phyloP scores from a whole-genome alignment of 2,888 invertebrate species.

The Acholoe squamosa region DNA sequence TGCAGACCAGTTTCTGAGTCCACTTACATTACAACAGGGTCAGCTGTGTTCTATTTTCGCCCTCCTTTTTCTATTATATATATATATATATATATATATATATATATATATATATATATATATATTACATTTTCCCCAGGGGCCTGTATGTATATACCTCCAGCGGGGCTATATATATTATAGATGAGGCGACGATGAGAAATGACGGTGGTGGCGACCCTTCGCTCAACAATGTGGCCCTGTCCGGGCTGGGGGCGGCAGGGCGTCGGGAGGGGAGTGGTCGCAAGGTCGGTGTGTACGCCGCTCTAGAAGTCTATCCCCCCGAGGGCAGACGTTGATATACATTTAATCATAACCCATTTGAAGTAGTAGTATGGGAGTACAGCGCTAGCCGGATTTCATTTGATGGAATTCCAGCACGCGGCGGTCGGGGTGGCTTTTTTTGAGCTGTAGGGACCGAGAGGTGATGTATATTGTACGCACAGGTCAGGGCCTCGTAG shows the following conservation, averaged over 20 bases:
- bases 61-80: background rate
- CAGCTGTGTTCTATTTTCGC: background rate
- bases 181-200: constrained; percentile 25
- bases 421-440: background rate
- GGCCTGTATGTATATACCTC: background rate
- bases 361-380: constrained; percentile 19
- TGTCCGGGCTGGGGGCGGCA: background rate
- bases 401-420: constrained; percentile 56
- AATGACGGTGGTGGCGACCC: constrained; percentile 17
- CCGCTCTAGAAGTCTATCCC: no score
- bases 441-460: constrained; percentile 11
- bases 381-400: constrained; percentile 54
- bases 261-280: background rate
- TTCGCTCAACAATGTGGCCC: constrained; percentile 10
- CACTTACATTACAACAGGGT: background rate
- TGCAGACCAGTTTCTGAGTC: no score
- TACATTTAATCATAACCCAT: constrained; percentile 57
- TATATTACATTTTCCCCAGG: no score
- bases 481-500: constrained; percentile 29
- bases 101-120: no score
- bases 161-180: background rate
- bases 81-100: no score
- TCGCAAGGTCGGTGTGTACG: background rate
- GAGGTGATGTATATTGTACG: constrained; percentile 49
- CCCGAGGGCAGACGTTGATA: constrained; percentile 1